These are phyloP conservation scores for human DNA, from an alignment of 2,113 vertebrate genomes.

Conservation along the genomic window DNA sequence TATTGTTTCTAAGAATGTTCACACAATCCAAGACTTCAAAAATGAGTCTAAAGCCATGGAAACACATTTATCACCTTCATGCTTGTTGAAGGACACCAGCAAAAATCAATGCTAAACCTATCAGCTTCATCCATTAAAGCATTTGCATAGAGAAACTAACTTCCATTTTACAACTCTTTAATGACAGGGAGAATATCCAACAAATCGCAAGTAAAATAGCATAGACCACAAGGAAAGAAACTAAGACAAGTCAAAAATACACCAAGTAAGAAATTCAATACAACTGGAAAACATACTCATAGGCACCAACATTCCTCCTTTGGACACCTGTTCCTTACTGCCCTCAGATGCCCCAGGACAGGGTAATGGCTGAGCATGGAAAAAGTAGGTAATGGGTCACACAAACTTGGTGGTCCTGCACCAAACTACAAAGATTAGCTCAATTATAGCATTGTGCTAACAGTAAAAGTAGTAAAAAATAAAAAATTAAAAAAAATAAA, in stretches of 20 bases:
- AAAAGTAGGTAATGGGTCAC: background rate
- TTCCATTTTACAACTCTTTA: conserved; percentile 44
- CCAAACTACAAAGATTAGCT: conserved; percentile 14
- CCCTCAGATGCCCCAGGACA: conserved; percentile 65
- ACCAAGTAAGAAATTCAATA: conserved; percentile 69
- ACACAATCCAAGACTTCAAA: background rate
- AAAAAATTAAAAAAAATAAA: background rate
- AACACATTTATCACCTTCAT: conserved; percentile 43
- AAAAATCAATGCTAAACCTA: conserved; percentile 31
- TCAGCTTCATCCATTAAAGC: conserved; percentile 9
- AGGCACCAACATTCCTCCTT: conserved; percentile 61
- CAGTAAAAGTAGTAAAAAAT: background rate
- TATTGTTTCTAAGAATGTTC: conserved; percentile 35
- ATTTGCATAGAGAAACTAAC: conserved; percentile 47
- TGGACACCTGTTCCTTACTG: conserved; percentile 70
- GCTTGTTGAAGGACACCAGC: background rate
- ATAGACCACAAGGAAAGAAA: conserved; percentile 61
- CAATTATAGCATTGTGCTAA: background rate
- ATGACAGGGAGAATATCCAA: conserved; percentile 11
- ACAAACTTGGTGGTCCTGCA: conserved; percentile 14
- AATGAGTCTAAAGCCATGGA: conserved; percentile 31
- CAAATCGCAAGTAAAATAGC: conserved; percentile 59
- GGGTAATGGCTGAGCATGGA: background rate
- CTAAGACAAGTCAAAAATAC: conserved; percentile 64
- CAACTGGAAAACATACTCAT: conserved; percentile 61